Conservation (phyloP, 2,888 invertebrate genomes). For the Drosophila prostipennis region DNA sequence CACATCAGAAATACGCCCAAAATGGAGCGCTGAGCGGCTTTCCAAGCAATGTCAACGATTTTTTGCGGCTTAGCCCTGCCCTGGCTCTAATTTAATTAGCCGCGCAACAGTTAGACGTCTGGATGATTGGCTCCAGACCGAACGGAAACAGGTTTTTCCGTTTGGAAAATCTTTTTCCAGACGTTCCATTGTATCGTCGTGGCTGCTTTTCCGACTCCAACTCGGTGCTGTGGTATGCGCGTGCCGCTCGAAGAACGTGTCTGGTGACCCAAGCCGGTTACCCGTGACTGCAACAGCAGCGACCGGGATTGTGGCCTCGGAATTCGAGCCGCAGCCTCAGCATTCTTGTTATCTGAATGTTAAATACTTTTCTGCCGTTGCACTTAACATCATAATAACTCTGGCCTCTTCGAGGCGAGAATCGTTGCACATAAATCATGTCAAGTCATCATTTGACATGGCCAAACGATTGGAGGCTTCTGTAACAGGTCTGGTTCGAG, state of each 20-base stretch:
- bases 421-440: slow-evolving; percentile 62
- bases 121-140: slow-evolving; percentile 59
- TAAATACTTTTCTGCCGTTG: slow-evolving; percentile 66
- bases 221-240: slow-evolving; percentile 64
- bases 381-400: slow-evolving; percentile 77
- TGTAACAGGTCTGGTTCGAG: slow-evolving; percentile 6
- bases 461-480: slow-evolving; percentile 28
- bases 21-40: slow-evolving; percentile 57
- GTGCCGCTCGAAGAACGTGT: slow-evolving; percentile 71
- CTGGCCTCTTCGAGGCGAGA: slow-evolving; percentile 36
- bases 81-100: slow-evolving; percentile 72
- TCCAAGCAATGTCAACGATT: slow-evolving; percentile 58
- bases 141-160: slow-evolving; percentile 66
- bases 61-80: slow-evolving; percentile 43
- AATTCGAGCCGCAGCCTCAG: slow-evolving; percentile 41
- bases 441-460: slow-evolving; percentile 57
- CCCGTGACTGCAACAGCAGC: slow-evolving; percentile 2
- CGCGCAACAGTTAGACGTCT: slow-evolving; percentile 56
- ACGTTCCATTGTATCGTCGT: slow-evolving; percentile 43
- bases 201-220: slow-evolving; percentile 29
- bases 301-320: slow-evolving; percentile 29
- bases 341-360: slow-evolving; percentile 64
- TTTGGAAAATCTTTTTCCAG: slow-evolving; percentile 51
- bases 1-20: slow-evolving; percentile 59
- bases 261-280: slow-evolving; percentile 71